Percentiles rank a stretch among this genome's conserved stretches.
These are phyloP conservation scores for Passer montanus DNA, from an alignment of 2,113 vertebrate genomes.

Conservation along the genomic window DNA sequence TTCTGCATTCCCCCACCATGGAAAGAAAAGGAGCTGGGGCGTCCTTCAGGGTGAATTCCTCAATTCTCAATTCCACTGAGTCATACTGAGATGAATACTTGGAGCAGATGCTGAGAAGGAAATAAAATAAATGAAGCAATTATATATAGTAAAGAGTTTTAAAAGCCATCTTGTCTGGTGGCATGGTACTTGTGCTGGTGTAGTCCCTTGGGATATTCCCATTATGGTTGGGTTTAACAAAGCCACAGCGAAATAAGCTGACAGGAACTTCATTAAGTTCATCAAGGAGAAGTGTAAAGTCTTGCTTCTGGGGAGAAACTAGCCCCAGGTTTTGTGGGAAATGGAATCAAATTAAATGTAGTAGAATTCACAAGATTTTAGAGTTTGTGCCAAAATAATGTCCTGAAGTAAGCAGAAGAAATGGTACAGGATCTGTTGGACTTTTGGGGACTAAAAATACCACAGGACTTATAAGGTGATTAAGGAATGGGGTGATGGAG, in stretches of 20 bases:
- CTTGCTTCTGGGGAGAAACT: background rate
- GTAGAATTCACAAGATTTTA: background rate
- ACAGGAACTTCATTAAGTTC: background rate
- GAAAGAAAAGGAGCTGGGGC: background rate
- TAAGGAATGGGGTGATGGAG: background rate
- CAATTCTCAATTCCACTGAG: background rate
- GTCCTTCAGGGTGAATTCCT: background rate
- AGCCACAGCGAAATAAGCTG: background rate
- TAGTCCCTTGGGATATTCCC: background rate
- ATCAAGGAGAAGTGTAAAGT: background rate
- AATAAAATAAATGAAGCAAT: background rate
- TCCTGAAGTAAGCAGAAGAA: background rate
- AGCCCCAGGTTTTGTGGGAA: background rate
- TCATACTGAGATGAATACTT: background rate
- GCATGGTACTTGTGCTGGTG: background rate
- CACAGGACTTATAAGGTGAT: background rate
- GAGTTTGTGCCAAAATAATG: background rate
- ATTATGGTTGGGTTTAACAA: background rate
- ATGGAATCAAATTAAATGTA: background rate
- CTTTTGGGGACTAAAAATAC: background rate
- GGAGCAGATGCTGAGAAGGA: background rate
- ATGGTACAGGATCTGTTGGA: background rate
- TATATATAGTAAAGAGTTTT: background rate
- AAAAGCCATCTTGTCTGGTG: background rate
- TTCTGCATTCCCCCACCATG: background rate